These are phyloP conservation scores for Trematocara marginatum DNA, from an alignment of 2,113 vertebrate species.

Conservation along the genomic window DNA sequence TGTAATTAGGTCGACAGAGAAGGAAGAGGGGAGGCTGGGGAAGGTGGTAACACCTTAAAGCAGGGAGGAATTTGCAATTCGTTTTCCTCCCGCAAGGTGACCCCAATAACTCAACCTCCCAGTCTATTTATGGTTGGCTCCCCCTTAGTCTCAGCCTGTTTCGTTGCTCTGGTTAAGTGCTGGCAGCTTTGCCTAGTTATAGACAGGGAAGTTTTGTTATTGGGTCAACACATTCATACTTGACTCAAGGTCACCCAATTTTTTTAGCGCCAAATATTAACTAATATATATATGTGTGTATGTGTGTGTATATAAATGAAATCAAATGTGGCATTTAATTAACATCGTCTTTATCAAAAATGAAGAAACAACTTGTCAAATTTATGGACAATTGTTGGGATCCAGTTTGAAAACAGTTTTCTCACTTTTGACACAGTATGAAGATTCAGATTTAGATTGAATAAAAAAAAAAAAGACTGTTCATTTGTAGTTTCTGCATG, in stretches of 20 bases:
- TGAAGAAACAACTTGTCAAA: not conserved
- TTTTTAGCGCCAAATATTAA: not conserved
- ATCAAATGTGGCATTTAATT: not conserved
- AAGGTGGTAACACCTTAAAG: conserved; percentile 72
- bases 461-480: conserved; percentile 66
- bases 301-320: not conserved
- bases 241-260: not conserved
- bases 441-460: conserved; percentile 88
- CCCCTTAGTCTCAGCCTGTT: conserved; percentile 61
- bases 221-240: not conserved
- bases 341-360: not conserved
- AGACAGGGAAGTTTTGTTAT: conserved; percentile 24
- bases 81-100: conserved; percentile 79
- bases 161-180: conserved; percentile 66
- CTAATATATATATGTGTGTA: too few relatives aligned
- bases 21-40: conserved; percentile 68
- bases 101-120: conserved; percentile 78
- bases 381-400: not conserved
- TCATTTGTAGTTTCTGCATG: conserved; percentile 91
- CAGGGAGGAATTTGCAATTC: conserved; percentile 65
- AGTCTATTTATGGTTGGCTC: conserved; percentile 74
- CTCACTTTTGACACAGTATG: conserved; percentile 89
- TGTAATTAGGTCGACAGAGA: conserved; percentile 80
- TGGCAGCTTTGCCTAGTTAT: conserved; percentile 48
- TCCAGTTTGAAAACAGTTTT: not conserved